Evolutionary conservation across 2,888 invertebrate species (phyloP), one percentile per base, ranked within the genome.

Genomic region (Acronicta leporina): DNA sequence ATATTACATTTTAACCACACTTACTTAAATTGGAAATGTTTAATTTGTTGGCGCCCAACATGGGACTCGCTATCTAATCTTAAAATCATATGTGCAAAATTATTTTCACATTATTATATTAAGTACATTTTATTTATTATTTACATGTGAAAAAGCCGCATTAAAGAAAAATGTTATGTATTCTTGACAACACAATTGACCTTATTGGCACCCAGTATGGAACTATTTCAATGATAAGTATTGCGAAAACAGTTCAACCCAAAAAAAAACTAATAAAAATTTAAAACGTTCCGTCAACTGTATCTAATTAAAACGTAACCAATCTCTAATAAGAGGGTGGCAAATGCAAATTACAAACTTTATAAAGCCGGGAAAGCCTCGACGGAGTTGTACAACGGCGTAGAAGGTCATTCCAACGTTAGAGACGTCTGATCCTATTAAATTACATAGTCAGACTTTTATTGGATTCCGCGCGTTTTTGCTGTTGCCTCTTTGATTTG

Each of bases 361-460:
- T 58, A 64, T 63, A 63, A 72, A 59, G 68, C 53, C 35, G 50
- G 38, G 30, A 43, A 57, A 60, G 63, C 47, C 60, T 54, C 47
- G 46, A 44, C 54, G 47, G 51, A 73, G 68, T 53, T 65, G 46
- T 73, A 68, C 48, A 48, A 50, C 10, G 63, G 25, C 43, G 44
- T 51, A 16, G 55, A 69, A 66, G 62, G 69, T 71, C 60, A 68
- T 64, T 68, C 45, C 50, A 8, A 43, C 53, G 46, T 57, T 62
- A 46, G 55, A 72, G 56, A 61, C 53, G 72, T 72, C 61, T 51
- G 56, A 72, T 69, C 68, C 56, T 53, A 71, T 69, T 69, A 69
- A 72, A 72, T 72, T 66, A 71, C 67, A 61, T 53, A 69, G 67
- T 53, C 72, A 48, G 69, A 69, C 67, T 66, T 66, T 72, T 72